Conservation (phyloP, 2,797 vertebrate species). For the Peromyscus melanophrys region DNA sequence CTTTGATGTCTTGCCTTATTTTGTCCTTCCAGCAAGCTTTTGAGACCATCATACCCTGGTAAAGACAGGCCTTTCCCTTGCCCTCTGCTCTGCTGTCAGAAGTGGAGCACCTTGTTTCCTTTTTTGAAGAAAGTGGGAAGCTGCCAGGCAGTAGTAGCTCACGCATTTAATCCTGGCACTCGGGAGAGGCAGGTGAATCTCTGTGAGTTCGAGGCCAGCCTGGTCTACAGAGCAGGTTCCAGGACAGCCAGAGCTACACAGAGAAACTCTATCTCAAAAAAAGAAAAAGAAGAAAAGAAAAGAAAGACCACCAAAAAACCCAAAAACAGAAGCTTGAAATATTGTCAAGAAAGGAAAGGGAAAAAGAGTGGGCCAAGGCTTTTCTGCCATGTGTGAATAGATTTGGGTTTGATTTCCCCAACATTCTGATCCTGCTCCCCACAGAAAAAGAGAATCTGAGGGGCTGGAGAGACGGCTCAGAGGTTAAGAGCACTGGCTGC, state of each 20-base stretch:
- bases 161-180: background rate
- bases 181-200: background rate
- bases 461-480: too few relatives aligned
- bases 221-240: background rate
- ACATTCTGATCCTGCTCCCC: background rate
- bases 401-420: background rate
- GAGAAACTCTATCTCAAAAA: background rate
- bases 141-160: background rate
- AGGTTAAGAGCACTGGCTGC: too few relatives aligned
- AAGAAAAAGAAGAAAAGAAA: too few relatives aligned
- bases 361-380: background rate
- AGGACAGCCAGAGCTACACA: background rate
- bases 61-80: slow-evolving; percentile 24
- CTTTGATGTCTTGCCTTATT: slow-evolving; percentile 17
- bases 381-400: background rate
- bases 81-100: background rate
- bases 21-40: background rate
- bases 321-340: background rate
- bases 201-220: background rate
- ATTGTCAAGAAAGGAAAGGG: slow-evolving; percentile 20
- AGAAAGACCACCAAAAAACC: too few relatives aligned
- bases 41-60: background rate
- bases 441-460: background rate
- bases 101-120: background rate
- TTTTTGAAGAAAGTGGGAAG: background rate